Conservation (phyloP, 2,797 vertebrate genomes). For the Emys orbicularis region DNA sequence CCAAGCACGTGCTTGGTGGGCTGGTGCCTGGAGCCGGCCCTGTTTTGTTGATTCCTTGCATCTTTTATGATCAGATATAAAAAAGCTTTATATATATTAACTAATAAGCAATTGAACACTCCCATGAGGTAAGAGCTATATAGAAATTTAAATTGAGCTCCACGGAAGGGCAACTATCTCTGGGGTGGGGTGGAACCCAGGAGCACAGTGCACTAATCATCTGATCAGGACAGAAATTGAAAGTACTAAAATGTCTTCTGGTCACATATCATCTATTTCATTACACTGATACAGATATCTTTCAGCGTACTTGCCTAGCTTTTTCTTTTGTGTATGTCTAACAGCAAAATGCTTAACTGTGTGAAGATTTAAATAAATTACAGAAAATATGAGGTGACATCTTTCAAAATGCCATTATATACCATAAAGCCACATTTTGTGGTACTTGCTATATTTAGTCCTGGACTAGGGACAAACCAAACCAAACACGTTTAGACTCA, state of each 20-base stretch:
- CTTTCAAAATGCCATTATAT: neutral
- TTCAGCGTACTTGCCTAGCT: neutral
- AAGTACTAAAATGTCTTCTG: neutral
- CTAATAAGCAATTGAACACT: neutral
- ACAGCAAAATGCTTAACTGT: neutral
- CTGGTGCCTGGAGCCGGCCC: too few species aligned
- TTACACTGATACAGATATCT: neutral
- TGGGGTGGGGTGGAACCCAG: neutral
- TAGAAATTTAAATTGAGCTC: neutral
- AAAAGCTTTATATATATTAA: neutral
- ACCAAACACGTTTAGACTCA: neutral
- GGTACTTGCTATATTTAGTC: neutral
- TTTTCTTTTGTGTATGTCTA: neutral
- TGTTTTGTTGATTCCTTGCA: neutral
- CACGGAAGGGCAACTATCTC: neutral
- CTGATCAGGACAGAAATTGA: neutral
- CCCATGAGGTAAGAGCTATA: neutral
- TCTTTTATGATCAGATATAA: neutral
- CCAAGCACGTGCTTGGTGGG: too few species aligned
- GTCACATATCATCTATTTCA: neutral
- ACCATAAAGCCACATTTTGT: neutral
- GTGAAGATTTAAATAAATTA: neutral
- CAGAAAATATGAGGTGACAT: neutral
- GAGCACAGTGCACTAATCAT: neutral
- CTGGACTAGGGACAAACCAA: neutral